Evolutionary conservation across 2,113 vertebrate species (phyloP), one percentile per base, ranked within the genome.

Genomic region (Gopherus flavomarginatus): DNA sequence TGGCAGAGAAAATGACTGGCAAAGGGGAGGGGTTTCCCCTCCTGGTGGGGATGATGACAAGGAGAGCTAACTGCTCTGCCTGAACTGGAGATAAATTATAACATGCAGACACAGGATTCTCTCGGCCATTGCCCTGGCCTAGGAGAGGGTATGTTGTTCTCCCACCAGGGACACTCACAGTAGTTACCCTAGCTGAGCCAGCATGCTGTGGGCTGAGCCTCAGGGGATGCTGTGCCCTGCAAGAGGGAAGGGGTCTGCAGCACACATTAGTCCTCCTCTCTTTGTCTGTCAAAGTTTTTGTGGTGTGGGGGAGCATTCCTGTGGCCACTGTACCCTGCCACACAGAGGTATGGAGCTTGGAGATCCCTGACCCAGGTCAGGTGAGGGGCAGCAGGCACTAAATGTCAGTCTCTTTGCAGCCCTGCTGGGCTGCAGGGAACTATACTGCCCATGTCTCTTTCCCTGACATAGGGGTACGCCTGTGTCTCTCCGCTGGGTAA

Each of bases 311-410:
- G 2, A 80, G 17, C 21, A 26, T 81, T 59, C 85, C 85, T 38
- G 35, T 0, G 1, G 80, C 54, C 0, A 0, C 47, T 3, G 56
- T 35, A 12, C 21, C 69, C 29, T 81, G 0, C 1, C 44, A 26
- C 62, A 78, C 69, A 85, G 75, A 22, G 9, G 49, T 44, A 38
- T 0, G 0, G 1, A 5, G 81, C 35, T 59, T 22, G 14, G 38
- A 38, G 54, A 35, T 35, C 50, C 29, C 79, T 80, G n/a, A 24
- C 42, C 42, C 42, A 27, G 12, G 11, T 27, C 75, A 6, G 24
- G 24, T 78, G 24, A 78, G 12, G 24, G 42, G 42, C 42, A 44
- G 22, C 12, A 27, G 26, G 6, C 24, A 47, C 21, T 14, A 13
- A 47, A 47, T 1, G 6, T 47, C 75, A 27, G 24, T 44, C 75